These are phyloP conservation scores for Monochamus saltuarius DNA, from an alignment of 1,140 invertebrate species.

Conservation along the genomic window DNA sequence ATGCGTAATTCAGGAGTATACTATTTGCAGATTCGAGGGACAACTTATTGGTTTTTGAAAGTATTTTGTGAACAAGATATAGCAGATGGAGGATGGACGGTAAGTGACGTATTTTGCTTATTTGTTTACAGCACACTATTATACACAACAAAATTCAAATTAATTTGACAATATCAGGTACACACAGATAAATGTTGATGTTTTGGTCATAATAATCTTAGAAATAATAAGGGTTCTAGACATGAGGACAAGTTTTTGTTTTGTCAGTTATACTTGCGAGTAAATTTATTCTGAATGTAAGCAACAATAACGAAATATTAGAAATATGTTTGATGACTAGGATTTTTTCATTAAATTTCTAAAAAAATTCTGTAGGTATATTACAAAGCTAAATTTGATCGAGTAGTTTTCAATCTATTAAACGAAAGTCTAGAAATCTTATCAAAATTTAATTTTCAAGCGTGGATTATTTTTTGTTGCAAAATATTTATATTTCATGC, in stretches of 20 bases:
- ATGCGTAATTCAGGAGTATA: constrained; percentile 85
- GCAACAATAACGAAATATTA: no score
- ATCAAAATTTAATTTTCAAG: no score
- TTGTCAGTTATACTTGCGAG: not conserved
- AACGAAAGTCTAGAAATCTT: no score
- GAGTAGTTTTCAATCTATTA: no score
- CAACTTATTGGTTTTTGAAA: constrained; percentile 88
- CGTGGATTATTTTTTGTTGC: no score
- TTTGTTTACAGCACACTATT: no score
- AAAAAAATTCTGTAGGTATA: no score
- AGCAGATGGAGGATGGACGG: constrained; percentile 91
- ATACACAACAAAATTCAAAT: not conserved
- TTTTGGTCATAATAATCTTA: not conserved
- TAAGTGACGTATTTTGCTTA: constrained; percentile 56
- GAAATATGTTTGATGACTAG: no score
- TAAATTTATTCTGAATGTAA: no score
- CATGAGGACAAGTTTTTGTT: not conserved
- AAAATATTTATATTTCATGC: no score
- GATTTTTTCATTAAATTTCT: no score
- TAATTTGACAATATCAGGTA: not conserved
- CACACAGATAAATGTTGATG: not conserved
- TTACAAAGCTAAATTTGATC: no score
- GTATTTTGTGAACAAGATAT: constrained; percentile 90
- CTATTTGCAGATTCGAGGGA: constrained; percentile 84
- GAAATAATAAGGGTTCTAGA: not conserved